Evolutionary conservation across 2,888 invertebrate species (phyloP).

Genomic region (Deilephila porcellus): DNA sequence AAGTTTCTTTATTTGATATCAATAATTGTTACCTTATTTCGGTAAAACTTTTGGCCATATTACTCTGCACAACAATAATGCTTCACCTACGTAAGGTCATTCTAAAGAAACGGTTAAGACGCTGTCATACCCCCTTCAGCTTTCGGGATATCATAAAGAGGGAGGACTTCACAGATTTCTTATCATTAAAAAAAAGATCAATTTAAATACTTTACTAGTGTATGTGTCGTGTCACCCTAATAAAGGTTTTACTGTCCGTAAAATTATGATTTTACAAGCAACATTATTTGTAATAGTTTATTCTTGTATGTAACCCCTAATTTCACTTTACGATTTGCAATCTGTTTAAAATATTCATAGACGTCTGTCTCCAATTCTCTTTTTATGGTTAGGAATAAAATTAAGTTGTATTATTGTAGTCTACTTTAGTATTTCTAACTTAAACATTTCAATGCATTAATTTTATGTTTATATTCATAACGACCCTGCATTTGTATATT

Average conservation of each 20-base stretch:
- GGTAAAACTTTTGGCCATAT: too few relatives aligned
- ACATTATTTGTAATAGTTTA: background rate
- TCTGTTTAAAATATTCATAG: background rate
- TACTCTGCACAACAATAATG: too few relatives aligned
- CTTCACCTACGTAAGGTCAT: too few relatives aligned
- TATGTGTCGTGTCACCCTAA: too few relatives aligned
- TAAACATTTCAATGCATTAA: background rate
- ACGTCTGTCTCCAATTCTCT: background rate
- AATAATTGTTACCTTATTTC: too few relatives aligned
- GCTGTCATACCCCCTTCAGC: too few relatives aligned
- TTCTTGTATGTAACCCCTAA: background rate
- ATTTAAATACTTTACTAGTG: too few relatives aligned
- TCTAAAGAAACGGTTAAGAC: too few relatives aligned
- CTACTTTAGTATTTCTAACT: background rate
- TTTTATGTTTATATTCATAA: background rate
- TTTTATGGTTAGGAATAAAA: background rate
- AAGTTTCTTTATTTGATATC: too few relatives aligned
- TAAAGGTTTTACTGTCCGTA: background rate
- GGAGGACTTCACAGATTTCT: too few relatives aligned
- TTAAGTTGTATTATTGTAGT: background rate
- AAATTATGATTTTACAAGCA: background rate
- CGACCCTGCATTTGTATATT: background rate
- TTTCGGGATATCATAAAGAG: too few relatives aligned
- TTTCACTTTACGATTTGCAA: constrained; percentile 8
- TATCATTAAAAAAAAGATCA: too few relatives aligned